These are phyloP conservation scores for Nymphicus hollandicus DNA, from an alignment of 2,113 vertebrate species.

Conservation along the genomic window DNA sequence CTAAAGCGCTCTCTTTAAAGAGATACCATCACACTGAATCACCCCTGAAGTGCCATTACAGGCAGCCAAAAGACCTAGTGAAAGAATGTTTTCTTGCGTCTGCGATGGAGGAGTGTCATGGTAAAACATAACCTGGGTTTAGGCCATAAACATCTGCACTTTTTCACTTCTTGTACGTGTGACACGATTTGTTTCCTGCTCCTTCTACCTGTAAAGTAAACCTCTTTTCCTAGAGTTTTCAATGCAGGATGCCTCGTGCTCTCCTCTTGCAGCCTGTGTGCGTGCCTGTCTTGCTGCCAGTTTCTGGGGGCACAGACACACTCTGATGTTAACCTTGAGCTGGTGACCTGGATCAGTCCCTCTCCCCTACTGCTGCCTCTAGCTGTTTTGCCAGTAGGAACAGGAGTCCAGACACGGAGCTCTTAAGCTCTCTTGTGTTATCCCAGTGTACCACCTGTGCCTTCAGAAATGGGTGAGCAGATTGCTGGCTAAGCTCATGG, in stretches of 20 bases:
- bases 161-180: neutral
- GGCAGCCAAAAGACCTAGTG: neutral
- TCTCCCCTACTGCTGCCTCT: neutral
- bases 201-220: neutral
- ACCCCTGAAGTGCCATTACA: neutral
- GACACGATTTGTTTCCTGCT: neutral
- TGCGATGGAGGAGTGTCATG: neutral
- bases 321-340: neutral
- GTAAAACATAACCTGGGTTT: neutral
- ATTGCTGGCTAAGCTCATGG: neutral
- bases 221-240: neutral
- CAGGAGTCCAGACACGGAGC: neutral
- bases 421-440: neutral
- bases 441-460: neutral
- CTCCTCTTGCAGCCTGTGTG: neutral
- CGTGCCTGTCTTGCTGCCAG: fast-evolving
- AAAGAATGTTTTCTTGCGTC: neutral
- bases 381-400: neutral
- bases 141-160: neutral
- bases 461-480: neutral
- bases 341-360: neutral
- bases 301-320: neutral
- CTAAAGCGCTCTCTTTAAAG: neutral
- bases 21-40: neutral
- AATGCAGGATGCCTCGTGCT: neutral